Evolutionary conservation across 2,113 vertebrate species (phyloP), one percentile per base, ranked within the genome.

Genomic region (Orcinus orca): DNA sequence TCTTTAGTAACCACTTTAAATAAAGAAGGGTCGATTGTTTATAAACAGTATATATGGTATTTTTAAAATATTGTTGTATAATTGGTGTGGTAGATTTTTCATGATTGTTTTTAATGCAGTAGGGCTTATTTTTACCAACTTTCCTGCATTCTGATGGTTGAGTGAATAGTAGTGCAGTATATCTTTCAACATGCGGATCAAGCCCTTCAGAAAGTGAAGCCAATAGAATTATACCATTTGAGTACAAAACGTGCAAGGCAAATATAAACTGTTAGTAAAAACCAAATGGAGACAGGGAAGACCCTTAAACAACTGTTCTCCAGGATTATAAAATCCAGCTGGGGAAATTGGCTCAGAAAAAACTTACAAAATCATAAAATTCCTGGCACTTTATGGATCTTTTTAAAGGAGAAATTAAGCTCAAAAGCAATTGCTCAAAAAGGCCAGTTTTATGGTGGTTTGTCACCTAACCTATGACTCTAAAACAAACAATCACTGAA

Each of bases 331-430:
- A 90, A 95, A 94, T 41, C 67, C 90, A 93, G 44, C 31, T 97
- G 47, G 58, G 5, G 14, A 95, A 85, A 67, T 1, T 90, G 38
- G 2, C 6, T 53, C 23, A 36, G 29, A 94, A 53, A 53, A 76
- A 94, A 29, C 14, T 74, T 53, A 83, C 47, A 96, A 90, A 96
- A 82, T 88, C 92, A 88, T 88, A 9, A 85, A 80, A 38, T 88
- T 80, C 58, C 31, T 86, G 38, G 20, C 63, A 60, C n/a, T 73
- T 88, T 41, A 85, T 3, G 77, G 23, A 62, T 67, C 17, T 68
- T 53, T 84, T 86, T 47, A 80, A 79, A 80, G 20, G 62, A 93
- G 38, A 96, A 81, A 70, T 87, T 77, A 68, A 93, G 83, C 13
- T 87, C 47, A 95, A 93, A 95, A 67, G 6, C 6, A 85, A 31